Evolutionary conservation across 1,140 invertebrate genomes (phyloP).

Genomic region (Pachypsylla venusta): DNA sequence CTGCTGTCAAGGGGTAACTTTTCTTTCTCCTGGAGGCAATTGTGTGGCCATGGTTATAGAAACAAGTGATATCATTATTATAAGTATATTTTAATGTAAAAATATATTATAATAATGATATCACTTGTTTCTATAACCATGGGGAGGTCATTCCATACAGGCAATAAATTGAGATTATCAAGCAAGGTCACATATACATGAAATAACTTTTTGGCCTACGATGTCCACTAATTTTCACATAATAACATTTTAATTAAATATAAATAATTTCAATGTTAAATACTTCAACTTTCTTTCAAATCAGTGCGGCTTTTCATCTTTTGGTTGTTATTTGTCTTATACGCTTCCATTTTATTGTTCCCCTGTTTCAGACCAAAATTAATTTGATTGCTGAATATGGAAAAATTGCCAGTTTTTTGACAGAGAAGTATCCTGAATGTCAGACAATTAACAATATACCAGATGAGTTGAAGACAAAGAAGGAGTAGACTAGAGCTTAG

Average conservation of each 20-base stretch:
- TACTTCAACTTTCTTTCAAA: background rate
- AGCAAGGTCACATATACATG: background rate
- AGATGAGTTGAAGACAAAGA: background rate
- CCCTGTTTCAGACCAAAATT: slow-evolving; percentile 29
- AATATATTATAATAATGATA: too few species aligned
- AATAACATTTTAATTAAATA: slow-evolving; percentile 10
- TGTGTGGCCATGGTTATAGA: too few species aligned
- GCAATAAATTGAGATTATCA: too few species aligned
- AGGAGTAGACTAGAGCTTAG: too few species aligned
- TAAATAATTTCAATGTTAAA: background rate
- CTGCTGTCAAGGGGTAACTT: too few species aligned
- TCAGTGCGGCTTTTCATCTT: slow-evolving; percentile 8
- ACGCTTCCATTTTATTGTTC: slow-evolving; percentile 3
- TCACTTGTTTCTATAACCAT: too few species aligned
- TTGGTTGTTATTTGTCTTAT: background rate
- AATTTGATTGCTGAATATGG: slow-evolving; percentile 52
- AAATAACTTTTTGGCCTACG: background rate
- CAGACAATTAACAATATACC: background rate
- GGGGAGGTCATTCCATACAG: too few species aligned
- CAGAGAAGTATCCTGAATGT: slow-evolving; percentile 55
- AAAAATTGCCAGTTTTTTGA: slow-evolving; percentile 51
- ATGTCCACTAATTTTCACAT: slow-evolving; percentile 11
- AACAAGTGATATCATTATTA: too few species aligned
- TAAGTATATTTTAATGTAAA: too few species aligned
- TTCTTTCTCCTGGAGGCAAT: too few species aligned